These are phyloP conservation scores for Endotricha flammealis DNA, from an alignment of 2,888 invertebrate genomes.

Conservation along the genomic window DNA sequence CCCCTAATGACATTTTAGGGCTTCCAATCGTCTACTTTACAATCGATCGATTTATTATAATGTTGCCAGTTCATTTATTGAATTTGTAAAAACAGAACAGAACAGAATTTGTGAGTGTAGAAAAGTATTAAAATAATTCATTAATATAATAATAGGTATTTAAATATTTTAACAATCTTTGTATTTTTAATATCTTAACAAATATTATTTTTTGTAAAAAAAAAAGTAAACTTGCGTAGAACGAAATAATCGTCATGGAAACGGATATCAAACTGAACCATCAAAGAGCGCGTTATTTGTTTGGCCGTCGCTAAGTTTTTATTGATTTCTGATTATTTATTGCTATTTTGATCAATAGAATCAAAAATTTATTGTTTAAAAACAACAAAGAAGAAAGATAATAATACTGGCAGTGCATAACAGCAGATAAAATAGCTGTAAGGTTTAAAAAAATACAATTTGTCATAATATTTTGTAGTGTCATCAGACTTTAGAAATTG, in stretches of 20 bases:
- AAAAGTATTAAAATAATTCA: no score
- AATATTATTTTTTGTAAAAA: no score
- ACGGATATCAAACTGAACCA: slow-evolving; percentile 29
- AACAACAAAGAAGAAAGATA: not conserved
- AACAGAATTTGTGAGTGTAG: no score
- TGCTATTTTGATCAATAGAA: slow-evolving; percentile 13
- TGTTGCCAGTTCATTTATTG: no score
- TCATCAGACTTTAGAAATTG: slow-evolving; percentile 14
- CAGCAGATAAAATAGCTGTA: slow-evolving; percentile 22
- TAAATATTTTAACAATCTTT: no score
- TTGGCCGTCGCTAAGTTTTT: slow-evolving; percentile 50
- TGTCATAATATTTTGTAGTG: slow-evolving; percentile 36
- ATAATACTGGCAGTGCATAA: slow-evolving; percentile 24
- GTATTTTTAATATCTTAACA: no score
- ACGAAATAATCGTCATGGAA: slow-evolving; percentile 22
- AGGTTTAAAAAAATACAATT: slow-evolving; percentile 41
- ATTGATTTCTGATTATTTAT: slow-evolving; percentile 48
- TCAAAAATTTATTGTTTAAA: not conserved
- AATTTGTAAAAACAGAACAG: no score
- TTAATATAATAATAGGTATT: no score
- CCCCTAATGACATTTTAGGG: no score
- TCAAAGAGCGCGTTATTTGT: slow-evolving; percentile 55
- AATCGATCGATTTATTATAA: not conserved
- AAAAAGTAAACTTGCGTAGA: slow-evolving; percentile 23
- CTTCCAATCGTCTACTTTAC: no score